Base-by-base conservation (phyloP, 2,888 invertebrate genomes). In the Agriopis aurantiaria region DNA sequence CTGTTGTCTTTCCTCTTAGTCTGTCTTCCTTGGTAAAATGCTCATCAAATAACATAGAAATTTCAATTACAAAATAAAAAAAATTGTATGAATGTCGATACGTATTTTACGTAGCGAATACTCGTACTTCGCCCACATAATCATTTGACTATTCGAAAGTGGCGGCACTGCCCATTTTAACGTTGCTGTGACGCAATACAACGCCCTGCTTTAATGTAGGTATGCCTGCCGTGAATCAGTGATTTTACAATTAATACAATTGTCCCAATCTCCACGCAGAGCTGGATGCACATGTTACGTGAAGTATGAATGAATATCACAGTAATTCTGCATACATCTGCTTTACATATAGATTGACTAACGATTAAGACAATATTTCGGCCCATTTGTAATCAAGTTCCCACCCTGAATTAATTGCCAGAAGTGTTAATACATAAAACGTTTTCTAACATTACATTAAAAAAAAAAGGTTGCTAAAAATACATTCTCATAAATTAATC, bases 231-330 rank as follows among this genome's bases (percentile, higher is more conserved):
- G 2, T 43, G 8, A 43, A 9, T 43, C 43, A 9, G 43, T 8
- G 8, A 43, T 1, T 5, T 8, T 8, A 2, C 9, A 46, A 48
- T 33, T 5, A 1, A 45, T 6, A 23, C 11, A n/a, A 55, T 8
- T 52, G 41, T 17, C 12, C 23, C 51, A 8, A 33, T 62, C 86
- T 86, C 88, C 86, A 88, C 88, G 84, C 88, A 88, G 86, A 85
- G 78, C 84, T 82, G 78, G 77, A 77, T 76, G 82, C 74, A 80
- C 77, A 74, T 77, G 77, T 78, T 73, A 85, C 78, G 84, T 86
- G 86, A 88, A 87, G 85, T 86, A 49, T 87, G 87, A 90, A 91
- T 88, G 86, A 87, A 88, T 92, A 92, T 92, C 92, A 92, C 92
- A 92, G 91, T 90, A 91, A 84, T 88, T 88, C 86, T 85, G 85